These are phyloP conservation scores for Tiaroga cobitis DNA, from an alignment of 2,797 vertebrate genomes.

Conservation along the genomic window DNA sequence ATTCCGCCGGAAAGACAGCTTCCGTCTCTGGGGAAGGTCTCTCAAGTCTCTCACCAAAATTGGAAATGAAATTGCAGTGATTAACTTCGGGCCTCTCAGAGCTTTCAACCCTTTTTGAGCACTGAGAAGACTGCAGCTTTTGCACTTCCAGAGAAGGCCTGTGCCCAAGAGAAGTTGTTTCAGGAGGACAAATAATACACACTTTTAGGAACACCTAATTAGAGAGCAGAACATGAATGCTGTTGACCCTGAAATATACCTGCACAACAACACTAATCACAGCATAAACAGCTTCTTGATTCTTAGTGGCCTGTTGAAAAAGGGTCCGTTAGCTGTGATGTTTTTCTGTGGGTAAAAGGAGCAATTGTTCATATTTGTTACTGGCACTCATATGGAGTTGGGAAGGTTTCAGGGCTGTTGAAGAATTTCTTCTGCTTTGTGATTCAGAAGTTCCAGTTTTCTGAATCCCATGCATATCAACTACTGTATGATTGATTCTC, in stretches of 20 bases:
- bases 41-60: constrained; percentile 32
- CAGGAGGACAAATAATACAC: not conserved
- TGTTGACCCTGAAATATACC: constrained; percentile 23
- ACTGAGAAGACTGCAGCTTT: constrained; percentile 17
- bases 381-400: constrained; percentile 63
- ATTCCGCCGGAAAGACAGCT: not conserved
- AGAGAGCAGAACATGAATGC: not conserved
- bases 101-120: constrained; percentile 19
- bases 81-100: constrained; percentile 13
- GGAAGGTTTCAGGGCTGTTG: constrained; percentile 66
- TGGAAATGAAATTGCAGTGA: constrained; percentile 41
- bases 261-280: not conserved
- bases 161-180: not conserved
- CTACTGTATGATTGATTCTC: constrained; percentile 63
- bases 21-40: constrained; percentile 31
- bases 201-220: constrained; percentile 11
- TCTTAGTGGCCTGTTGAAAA: not conserved
- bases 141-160: not conserved
- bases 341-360: constrained; percentile 13
- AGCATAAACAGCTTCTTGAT: constrained; percentile 2
- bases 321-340: not conserved
- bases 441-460: constrained; percentile 69
- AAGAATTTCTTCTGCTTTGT: constrained; percentile 77
- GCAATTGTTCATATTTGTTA: constrained; percentile 59
- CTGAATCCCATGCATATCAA: constrained; percentile 73